Evolutionary conservation across 2,888 invertebrate genomes (phyloP).

Genomic region (Drosophila maculinotata): DNA sequence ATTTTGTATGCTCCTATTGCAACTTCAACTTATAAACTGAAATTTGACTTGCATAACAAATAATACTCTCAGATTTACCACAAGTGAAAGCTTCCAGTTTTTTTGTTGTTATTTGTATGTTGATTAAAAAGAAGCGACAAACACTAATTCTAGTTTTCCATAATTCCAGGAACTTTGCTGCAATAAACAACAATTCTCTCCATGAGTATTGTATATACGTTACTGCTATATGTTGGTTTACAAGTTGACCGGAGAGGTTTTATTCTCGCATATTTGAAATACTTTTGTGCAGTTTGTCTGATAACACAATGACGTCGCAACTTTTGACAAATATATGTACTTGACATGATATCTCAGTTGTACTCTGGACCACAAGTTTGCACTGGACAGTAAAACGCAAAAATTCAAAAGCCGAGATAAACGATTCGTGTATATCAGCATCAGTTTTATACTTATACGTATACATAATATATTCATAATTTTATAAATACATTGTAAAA

Average conservation of each 20-base stretch:
- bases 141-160: conserved; percentile 26
- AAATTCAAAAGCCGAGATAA: conserved; percentile 31
- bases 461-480: not conserved
- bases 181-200: conserved; percentile 34
- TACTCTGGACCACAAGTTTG: conserved; percentile 42
- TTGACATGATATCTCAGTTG: conserved; percentile 39
- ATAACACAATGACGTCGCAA: conserved; percentile 48
- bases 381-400: conserved; percentile 17
- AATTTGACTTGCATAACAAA: conserved; percentile 24
- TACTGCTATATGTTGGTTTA: conserved; percentile 5
- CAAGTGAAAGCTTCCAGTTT: conserved; percentile 8
- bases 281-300: conserved; percentile 6
- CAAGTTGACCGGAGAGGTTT: conserved; percentile 3
- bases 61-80: not conserved
- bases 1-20: conserved; percentile 19
- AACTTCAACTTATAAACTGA: not conserved
- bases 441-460: not conserved
- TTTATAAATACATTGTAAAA: not conserved
- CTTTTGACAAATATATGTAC: conserved; percentile 15
- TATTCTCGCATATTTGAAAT: conserved; percentile 21
- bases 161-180: conserved; percentile 31
- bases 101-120: not conserved
- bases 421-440: conserved; percentile 7
- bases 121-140: conserved; percentile 6
- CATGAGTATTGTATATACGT: conserved; percentile 13